A percentile compares a stretch with the other conserved stretches of the same genome.
Evolutionary conservation across 2,113 vertebrate species (phyloP).

Genomic region (Felis catus): F.catus_Fca126_mat1.0 CM031417.1:40712501-40713000

Average conservation of each 20-base stretch:
- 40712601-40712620: neutral
- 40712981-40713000: neutral
- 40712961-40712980: neutral
- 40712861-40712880: neutral
- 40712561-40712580: neutral
- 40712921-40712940: neutral
- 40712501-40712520: neutral
- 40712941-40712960: neutral
- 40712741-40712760: neutral
- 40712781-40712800: neutral
- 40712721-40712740: neutral
- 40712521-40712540: neutral
- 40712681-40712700: neutral
- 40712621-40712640: neutral
- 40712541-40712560: neutral
- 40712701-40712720: neutral
- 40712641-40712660: neutral
- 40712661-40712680: neutral
- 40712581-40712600: constrained; percentile 18
- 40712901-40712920: constrained; percentile 19
- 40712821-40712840: neutral
- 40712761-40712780: neutral
- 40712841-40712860: constrained; percentile 1
- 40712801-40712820: neutral
- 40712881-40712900: neutral